Base-by-base conservation (phyloP, 2,888 invertebrate species). In the Hylaea fasciaria region DNA sequence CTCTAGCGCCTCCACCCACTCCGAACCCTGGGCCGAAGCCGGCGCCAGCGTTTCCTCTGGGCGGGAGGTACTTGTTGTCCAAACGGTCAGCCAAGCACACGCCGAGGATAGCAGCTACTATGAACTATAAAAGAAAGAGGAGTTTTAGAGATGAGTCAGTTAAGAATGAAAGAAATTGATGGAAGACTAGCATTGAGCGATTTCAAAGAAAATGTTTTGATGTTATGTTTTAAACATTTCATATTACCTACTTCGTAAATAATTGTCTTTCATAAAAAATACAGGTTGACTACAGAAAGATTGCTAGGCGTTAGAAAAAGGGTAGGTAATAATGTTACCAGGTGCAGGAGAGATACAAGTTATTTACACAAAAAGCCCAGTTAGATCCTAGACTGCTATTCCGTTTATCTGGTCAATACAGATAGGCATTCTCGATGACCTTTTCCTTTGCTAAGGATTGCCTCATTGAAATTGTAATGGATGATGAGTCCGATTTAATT, bases 21-120 rank as follows among this genome's bases (percentile, higher is more conserved):
- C 67, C 64, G 48, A 82, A 78, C 1, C 83, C 84, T 1, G 82
- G 82, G 9, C 86, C 87, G 68, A 85, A 86, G 1, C 91, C 89
- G 64, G 90, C 86, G 0, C 90, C 87, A 48, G 85, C 74, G 54
- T 88, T 88, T 51, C 89, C 89, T 78, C 91, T 86, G 63, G 92
- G 92, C 16, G 92, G 92, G 66, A 92, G 86, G 85, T 92, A 92
- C 72, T 89, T 87, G 81, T 91, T 92, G 72, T 91, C 91, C 46
- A 91, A 82, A 53, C 91, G 90, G 76, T 86, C 91, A 68, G 91
- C 91, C 66, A 91, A 78, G 80, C 91, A 90, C 63, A 82, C 87
- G 68, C 91, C 89, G 60, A 92, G 80, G 58, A 92, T 65, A 55
- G 91, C 87, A 72, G 90, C 91, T 72, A 91, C 85, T 57, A 92